phyloP scores from a whole-genome alignment of 2,113 vertebrate genomes.

The Cebus imitator region DNA sequence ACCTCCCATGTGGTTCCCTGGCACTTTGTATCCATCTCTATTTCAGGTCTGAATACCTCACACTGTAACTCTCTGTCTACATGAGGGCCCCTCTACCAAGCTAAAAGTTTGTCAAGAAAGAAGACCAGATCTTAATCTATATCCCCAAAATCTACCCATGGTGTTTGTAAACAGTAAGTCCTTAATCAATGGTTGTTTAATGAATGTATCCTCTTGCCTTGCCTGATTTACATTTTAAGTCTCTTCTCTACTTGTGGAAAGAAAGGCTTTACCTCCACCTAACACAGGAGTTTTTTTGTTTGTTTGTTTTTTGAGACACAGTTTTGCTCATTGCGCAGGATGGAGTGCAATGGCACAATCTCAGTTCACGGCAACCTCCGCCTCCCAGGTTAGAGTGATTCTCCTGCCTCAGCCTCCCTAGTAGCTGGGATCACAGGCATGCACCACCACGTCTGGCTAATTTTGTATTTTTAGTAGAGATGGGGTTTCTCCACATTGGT shows the following conservation, averaged over 20 bases:
- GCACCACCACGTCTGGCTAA: too few relatives aligned
- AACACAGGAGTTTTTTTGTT: neutral
- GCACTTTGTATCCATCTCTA: neutral
- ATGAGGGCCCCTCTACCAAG: neutral
- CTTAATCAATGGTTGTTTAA: neutral
- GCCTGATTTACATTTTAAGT: neutral
- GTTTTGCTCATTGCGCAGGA: too few relatives aligned
- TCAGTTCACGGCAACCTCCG: too few relatives aligned
- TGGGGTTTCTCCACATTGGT: too few relatives aligned
- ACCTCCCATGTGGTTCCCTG: neutral
- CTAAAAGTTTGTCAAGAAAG: neutral
- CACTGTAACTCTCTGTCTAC: neutral
- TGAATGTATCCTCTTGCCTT: neutral
- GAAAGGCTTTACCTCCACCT: neutral
- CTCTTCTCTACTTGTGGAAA: neutral
- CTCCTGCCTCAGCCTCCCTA: too few relatives aligned
- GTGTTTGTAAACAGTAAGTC: neutral
- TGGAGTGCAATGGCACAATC: too few relatives aligned
- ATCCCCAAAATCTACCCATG: neutral
- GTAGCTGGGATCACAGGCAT: too few relatives aligned
- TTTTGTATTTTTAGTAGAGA: too few relatives aligned
- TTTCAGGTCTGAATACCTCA: neutral
- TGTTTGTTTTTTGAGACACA: too few relatives aligned
- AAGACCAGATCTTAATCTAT: neutral
- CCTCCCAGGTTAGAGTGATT: too few relatives aligned